Base-by-base conservation (phyloP, 2,797 vertebrate genomes). In the Notolabrus celidotus region DNA sequence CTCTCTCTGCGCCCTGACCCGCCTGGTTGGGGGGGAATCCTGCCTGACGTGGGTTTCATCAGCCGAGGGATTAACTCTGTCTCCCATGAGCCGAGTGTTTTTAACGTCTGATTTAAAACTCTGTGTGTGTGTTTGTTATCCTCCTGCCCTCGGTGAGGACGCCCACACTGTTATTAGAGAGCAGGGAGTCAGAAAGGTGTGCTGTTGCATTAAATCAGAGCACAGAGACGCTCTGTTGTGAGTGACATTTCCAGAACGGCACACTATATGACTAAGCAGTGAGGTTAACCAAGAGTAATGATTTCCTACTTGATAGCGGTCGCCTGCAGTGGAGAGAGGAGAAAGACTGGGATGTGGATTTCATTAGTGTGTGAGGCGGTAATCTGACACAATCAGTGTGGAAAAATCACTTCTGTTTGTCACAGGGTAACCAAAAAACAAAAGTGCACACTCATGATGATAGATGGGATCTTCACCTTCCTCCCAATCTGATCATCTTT, bases 281-380 rank as follows among this genome's bases (percentile, higher is more conserved):
- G 23, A 60, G 71, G 79, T 86, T 86, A 84, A 58, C 72, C 55
- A 49, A 73, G 77, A 82, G 82, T 71, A 78, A 83, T 65, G 51
- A 78, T 75, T 72, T 63, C 33, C 59, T 71, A 67, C 70, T 63
- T 64, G 52, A 82, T 61, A 38, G 29, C 45, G 36, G 58, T 61
- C 65, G 57, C 67, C 67, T 72, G 31, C 8, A 42, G 41, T 63
- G 53, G 29, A 11, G 61, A 11, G 61, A 55, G 42, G 25, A 78
- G 17, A 67, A 66, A 58, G 55, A 39, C 19, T 52, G 54, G 59
- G 22, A 69, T 63, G 53, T 33, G 14, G 38, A 63, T 79, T 66
- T 71, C 49, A 63, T 79, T 52, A 58, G 10, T 39, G 38, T 39
- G 31, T 0, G 2, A 22, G 25, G 45, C 46, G 20, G 60, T 55